Conservation (phyloP, 1,140 invertebrate genomes). For the Hesperophylax magnus region DNA sequence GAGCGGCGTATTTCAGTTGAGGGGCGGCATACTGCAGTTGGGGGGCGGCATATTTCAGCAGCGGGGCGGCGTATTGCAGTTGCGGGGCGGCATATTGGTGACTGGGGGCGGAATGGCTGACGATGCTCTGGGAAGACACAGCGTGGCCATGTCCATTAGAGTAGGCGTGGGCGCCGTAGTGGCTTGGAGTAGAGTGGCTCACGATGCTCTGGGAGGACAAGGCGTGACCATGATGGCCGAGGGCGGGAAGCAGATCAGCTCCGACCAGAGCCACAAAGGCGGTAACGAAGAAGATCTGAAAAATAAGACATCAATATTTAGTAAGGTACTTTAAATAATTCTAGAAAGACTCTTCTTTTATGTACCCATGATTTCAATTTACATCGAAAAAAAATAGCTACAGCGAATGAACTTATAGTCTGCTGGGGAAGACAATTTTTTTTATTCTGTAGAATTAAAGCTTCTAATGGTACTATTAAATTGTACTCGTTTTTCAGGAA, state of each 20-base stretch:
- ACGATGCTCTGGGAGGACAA: conserved; percentile 66
- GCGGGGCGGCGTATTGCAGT: conserved; percentile 49
- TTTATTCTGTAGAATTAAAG: too few relatives aligned
- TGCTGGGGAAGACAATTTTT: too few relatives aligned
- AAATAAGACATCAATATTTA: too few relatives aligned
- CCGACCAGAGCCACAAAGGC: conserved; percentile 63
- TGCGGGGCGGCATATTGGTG: conserved; percentile 47
- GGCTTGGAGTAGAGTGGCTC: conserved; percentile 60
- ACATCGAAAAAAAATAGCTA: too few relatives aligned
- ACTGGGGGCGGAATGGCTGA: conserved; percentile 63
- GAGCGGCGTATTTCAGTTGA: conserved; percentile 60
- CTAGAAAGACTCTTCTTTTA: too few relatives aligned
- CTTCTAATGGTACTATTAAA: too few relatives aligned
- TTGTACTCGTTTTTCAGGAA: too few relatives aligned
- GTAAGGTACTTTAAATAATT: too few relatives aligned
- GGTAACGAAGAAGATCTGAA: not conserved
- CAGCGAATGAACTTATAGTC: too few relatives aligned
- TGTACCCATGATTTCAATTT: too few relatives aligned
- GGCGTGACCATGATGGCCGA: conserved; percentile 52
- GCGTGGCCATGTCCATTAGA: conserved; percentile 60
- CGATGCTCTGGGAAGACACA: conserved; percentile 68
- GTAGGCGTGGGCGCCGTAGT: conserved; percentile 46
- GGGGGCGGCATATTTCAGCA: too few relatives aligned
- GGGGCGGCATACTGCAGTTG: conserved; percentile 52
- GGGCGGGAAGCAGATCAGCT: conserved; percentile 60